Base-by-base conservation (phyloP, 1,140 invertebrate genomes). In the Drosophila seguyi region DNA sequence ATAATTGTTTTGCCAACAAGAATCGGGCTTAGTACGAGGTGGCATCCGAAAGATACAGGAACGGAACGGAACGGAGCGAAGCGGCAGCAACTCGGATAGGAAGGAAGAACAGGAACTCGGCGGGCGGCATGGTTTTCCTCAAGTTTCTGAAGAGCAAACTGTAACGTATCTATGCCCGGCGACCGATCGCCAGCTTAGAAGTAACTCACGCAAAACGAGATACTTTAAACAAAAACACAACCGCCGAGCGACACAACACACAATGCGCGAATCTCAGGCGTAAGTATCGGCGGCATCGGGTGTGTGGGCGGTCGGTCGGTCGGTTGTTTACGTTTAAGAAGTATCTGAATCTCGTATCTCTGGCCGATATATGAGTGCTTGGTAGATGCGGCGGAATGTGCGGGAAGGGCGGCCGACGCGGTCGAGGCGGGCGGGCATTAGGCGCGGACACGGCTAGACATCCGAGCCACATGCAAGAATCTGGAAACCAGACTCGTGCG, bases 1-100 rank as follows among this genome's bases (percentile, higher is more conserved):
- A 67, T 67, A 76, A 76, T 76, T 76, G 68, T 65, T 73, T 73
- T 78, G 71, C 81, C 81, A 84, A 83, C 83, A 83, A 69, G 75
- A 84, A 75, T 79, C 78, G 74, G 68, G 71, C 81, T 67, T 82
- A 84, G 81, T 80, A 56, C 58, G 57, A 34, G 41, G 31, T 38
- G 63, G 47, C 50, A 69, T 82, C 39, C 76, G 82, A 84, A 62
- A 75, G 80, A 44, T 74, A 71, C 66, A 63, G 42, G 63, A 79
- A 65, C 59, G 75, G 34, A 53, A 55, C 55, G 69, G 39, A 55
- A 48, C 66, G 63, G 2, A 58, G 22, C 53, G 31, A 25, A 68
- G 31, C 6, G 31, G 6, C 48, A 52, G 31, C 34, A 55, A 25
- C 34, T 53, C 52, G 31, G 52, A 36, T 38, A 55, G 7, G 16